Percentiles rank a stretch among this genome's conserved stretches.
Conservation (phyloP, 2,113 vertebrate species). For the Catharus bicknelli region DNA sequence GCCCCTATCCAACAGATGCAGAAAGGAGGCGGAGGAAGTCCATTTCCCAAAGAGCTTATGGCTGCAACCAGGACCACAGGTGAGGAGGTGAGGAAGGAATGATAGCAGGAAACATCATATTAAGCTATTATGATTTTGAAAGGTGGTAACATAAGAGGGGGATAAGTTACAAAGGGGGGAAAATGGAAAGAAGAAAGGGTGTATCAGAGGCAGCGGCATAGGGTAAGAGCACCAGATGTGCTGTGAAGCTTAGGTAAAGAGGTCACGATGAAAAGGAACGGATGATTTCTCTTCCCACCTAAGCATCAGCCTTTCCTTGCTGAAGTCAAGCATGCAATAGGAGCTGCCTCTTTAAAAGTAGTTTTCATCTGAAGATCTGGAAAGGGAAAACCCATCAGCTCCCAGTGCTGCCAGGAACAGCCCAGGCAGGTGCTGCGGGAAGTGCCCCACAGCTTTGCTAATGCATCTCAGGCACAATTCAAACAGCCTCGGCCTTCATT, state of each 20-base stretch:
- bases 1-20: background rate
- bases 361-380: background rate
- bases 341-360: background rate
- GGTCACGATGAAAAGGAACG: background rate
- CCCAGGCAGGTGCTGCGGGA: background rate
- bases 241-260: conserved; percentile 10
- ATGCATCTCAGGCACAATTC: conserved; percentile 2
- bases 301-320: background rate
- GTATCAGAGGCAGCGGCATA: background rate
- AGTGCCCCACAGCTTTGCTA: conserved; percentile 32
- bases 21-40: background rate
- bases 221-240: conserved; percentile 39
- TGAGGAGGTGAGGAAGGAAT: conserved; percentile 46
- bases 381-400: conserved; percentile 15
- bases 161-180: conserved; percentile 26
- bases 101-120: conserved; percentile 48
- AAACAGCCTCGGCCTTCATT: background rate
- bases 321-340: background rate
- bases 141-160: background rate
- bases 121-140: conserved; percentile 11
- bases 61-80: conserved; percentile 20
- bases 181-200: background rate
- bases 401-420: background rate
- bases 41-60: conserved; percentile 10
- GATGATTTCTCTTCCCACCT: background rate